These are phyloP conservation scores for Phortica okadai DNA, from an alignment of 2,888 invertebrate species.

Conservation along the genomic window DNA sequence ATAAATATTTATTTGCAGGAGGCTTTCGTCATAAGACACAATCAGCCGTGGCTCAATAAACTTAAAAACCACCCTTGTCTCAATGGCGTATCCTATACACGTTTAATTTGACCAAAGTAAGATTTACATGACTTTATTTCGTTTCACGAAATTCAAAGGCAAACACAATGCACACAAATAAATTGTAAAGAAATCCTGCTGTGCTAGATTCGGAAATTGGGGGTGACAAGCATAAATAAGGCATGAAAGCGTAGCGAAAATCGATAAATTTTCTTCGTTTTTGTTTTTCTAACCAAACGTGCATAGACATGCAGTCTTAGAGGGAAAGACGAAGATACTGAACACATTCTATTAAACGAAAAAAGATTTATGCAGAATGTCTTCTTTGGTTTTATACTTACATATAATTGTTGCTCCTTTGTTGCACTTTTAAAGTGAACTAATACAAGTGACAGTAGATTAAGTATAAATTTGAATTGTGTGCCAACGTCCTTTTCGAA, in stretches of 20 bases:
- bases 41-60: neutral
- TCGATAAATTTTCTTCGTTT: slow-evolving; percentile 17
- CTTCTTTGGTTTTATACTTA: neutral
- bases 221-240: slow-evolving; percentile 22
- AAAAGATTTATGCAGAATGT: neutral
- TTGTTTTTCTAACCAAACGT: neutral
- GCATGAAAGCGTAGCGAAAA: slow-evolving; percentile 8
- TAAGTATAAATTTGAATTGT: neutral
- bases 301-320: too few relatives aligned
- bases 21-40: neutral
- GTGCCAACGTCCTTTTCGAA: neutral
- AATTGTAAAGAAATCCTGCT: slow-evolving; percentile 45
- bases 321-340: too few relatives aligned
- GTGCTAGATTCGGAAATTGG: slow-evolving; percentile 25
- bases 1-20: slow-evolving; percentile 23
- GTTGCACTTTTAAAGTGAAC: neutral
- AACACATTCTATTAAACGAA: too few relatives aligned
- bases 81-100: slow-evolving; percentile 40
- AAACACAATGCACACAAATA: slow-evolving; percentile 44
- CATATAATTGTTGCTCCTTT: neutral
- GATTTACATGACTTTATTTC: slow-evolving; percentile 61
- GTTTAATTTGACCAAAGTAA: slow-evolving; percentile 61
- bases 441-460: too few relatives aligned
- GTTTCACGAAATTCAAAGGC: neutral
- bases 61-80: neutral